These are phyloP conservation scores for Pangasius mekongensis DNA, from an alignment of 2,797 vertebrate genomes.

Conservation along the genomic window DNA sequence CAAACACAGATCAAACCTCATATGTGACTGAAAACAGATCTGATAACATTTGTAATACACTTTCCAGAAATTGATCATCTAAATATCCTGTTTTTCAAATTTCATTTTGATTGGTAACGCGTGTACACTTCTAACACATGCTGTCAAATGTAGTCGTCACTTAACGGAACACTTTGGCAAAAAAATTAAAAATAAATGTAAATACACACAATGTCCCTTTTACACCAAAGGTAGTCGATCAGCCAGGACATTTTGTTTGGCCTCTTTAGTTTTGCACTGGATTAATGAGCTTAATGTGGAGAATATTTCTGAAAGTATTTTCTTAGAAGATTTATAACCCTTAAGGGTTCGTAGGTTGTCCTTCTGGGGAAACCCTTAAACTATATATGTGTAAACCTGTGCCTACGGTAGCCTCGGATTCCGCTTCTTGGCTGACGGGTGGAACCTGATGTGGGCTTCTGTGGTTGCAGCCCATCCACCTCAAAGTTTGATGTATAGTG, in stretches of 20 bases:
- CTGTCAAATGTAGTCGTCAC: not conserved
- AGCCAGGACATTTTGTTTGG: not conserved
- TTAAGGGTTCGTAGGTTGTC: not conserved
- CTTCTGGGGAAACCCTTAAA: not conserved
- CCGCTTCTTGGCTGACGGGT: not conserved
- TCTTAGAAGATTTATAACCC: not conserved
- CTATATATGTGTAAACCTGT: not conserved
- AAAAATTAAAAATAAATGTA: not conserved
- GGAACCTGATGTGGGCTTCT: not conserved
- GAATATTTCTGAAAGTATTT: not conserved
- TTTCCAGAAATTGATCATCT: constrained; percentile 5
- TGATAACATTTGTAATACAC: constrained; percentile 14
- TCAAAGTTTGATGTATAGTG: not conserved
- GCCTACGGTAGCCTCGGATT: not conserved
- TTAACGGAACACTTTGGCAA: not conserved
- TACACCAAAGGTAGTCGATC: not conserved
- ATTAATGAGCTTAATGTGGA: not conserved
- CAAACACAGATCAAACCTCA: not conserved
- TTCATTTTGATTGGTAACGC: not conserved
- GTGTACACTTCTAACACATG: not conserved
- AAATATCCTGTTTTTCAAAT: constrained; percentile 9
- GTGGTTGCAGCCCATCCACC: not conserved
- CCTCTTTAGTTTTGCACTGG: not conserved
- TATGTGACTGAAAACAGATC: constrained; percentile 19
- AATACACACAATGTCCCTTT: not conserved